Conservation (phyloP, 2,888 invertebrate species). For the Parthenolecanium corni region DNA sequence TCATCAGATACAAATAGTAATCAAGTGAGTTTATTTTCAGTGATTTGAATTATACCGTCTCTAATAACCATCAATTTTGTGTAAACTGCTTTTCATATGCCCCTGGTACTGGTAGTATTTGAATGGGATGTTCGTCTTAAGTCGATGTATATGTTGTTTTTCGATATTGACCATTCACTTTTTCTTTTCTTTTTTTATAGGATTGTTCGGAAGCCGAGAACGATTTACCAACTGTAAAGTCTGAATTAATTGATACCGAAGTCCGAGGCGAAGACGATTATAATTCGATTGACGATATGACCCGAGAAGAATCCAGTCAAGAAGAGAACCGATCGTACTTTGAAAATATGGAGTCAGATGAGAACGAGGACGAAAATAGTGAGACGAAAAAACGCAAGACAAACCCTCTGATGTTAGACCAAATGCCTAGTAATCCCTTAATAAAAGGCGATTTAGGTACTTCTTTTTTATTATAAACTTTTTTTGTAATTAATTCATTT, state of each 20-base stretch:
- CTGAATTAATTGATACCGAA: conserved; percentile 6
- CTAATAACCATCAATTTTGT: too few relatives aligned
- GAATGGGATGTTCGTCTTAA: neutral
- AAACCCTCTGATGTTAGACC: too few relatives aligned
- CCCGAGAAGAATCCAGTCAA: conserved; percentile 15
- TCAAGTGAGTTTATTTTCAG: conserved; percentile 4
- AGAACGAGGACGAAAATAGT: conserved; percentile 20
- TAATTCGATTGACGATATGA: conserved; percentile 2
- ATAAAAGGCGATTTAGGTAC: neutral
- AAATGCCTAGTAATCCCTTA: neutral
- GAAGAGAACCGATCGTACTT: conserved; percentile 9
- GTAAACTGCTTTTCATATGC: too few relatives aligned
- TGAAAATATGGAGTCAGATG: conserved; percentile 19
- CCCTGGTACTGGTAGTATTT: conserved; percentile 27
- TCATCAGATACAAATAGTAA: conserved; percentile 25
- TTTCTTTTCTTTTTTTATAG: neutral
- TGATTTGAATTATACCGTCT: too few relatives aligned
- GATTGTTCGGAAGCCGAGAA: conserved; percentile 22
- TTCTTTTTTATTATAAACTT: too few relatives aligned
- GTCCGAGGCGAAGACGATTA: conserved; percentile 10
- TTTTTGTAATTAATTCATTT: too few relatives aligned
- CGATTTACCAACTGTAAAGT: conserved; percentile 7
- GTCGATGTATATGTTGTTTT: too few relatives aligned
- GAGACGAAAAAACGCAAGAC: neutral
- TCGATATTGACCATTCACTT: too few relatives aligned